Evolutionary conservation across 2,113 vertebrate species (phyloP).

Genomic region (Rhynchopsitta pachyrhyncha): DNA sequence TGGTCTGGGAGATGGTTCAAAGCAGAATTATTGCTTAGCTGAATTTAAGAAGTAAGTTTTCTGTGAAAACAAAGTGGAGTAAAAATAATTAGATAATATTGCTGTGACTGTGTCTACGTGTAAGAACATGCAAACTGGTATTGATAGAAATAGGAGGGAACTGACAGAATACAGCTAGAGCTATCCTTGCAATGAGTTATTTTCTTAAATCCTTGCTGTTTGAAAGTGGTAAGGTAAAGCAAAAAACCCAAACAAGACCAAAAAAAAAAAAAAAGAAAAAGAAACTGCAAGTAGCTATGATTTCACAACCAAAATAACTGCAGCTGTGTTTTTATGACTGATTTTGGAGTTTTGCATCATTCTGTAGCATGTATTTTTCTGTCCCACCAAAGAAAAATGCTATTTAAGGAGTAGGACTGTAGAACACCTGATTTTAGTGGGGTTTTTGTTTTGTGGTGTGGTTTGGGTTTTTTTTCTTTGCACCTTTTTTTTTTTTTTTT

Average conservation of each 20-base stretch:
- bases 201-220: neutral
- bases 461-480: neutral
- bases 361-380: neutral
- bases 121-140: neutral
- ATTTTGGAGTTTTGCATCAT: neutral
- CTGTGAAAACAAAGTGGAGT: neutral
- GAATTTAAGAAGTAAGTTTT: neutral
- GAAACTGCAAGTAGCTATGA: neutral
- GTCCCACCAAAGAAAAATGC: neutral
- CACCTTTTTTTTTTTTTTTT: neutral
- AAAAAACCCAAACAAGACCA: neutral
- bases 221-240: neutral
- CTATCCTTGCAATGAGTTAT: neutral
- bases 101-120: neutral
- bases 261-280: too few species aligned
- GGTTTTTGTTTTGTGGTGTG: neutral
- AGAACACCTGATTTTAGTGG: neutral
- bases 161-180: neutral
- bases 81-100: neutral
- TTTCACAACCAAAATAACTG: neutral
- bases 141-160: neutral
- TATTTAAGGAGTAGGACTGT: neutral
- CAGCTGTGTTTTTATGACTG: neutral
- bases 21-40: neutral
- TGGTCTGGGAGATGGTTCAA: neutral